Evolutionary conservation across 2,113 vertebrate species (phyloP).

Genomic region (Azemiops feae): DNA sequence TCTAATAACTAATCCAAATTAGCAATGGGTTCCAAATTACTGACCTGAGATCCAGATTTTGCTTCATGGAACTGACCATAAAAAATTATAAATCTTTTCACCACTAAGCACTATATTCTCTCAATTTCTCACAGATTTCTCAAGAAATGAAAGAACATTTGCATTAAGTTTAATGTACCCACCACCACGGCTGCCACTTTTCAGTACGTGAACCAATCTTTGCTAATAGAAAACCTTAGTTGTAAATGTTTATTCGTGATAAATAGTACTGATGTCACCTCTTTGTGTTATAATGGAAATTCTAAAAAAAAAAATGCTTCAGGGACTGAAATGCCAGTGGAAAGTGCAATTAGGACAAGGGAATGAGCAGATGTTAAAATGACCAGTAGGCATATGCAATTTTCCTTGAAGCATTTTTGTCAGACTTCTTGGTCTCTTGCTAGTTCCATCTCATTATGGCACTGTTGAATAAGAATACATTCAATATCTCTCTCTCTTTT

Average conservation of each 20-base stretch:
- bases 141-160: neutral
- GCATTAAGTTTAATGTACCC: neutral
- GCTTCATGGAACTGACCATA: neutral
- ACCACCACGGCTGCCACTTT: neutral
- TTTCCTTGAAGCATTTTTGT: neutral
- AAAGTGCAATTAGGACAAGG: conserved; percentile 2
- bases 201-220: neutral
- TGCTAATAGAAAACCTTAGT: neutral
- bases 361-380: conserved; percentile 24
- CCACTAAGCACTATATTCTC: neutral
- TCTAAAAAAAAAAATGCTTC: neutral
- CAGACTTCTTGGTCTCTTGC: neutral
- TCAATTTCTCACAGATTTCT: neutral
- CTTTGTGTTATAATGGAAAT: neutral
- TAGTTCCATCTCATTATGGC: conserved; percentile 24
- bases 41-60: conserved; percentile 10
- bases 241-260: neutral
- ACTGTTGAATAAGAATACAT: conserved; percentile 26
- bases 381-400: neutral
- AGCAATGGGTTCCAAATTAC: neutral
- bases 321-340: neutral
- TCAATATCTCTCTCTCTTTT: conserved; percentile 3
- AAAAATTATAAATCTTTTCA: neutral
- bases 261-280: neutral
- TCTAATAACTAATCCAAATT: neutral